Percentiles rank a stretch among this genome's conserved stretches.
phyloP scores from a whole-genome alignment of 2,888 invertebrate species.

The Drosophila meridionalis region DNA sequence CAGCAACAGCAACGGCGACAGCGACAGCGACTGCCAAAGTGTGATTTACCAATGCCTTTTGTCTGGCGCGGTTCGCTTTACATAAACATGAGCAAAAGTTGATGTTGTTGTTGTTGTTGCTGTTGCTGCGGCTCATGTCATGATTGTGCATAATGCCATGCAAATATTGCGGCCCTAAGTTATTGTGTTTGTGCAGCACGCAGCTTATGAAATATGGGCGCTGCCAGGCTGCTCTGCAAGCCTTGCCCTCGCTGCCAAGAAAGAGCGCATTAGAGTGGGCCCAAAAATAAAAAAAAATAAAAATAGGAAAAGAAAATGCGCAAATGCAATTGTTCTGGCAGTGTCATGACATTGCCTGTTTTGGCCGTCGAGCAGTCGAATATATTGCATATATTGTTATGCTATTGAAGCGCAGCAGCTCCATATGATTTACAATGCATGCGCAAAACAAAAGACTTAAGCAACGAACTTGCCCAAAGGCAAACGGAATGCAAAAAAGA shows the following conservation, averaged over 20 bases:
- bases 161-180: slow-evolving; percentile 76
- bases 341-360: slow-evolving; percentile 79
- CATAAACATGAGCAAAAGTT: slow-evolving; percentile 63
- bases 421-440: slow-evolving; percentile 75
- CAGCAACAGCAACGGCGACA: slow-evolving; percentile 25
- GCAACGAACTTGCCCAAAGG: slow-evolving; percentile 69
- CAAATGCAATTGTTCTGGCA: slow-evolving; percentile 72
- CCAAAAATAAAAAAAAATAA: background rate
- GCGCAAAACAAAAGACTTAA: slow-evolving; percentile 73
- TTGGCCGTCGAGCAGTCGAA: slow-evolving; percentile 51
- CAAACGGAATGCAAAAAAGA: slow-evolving; percentile 7
- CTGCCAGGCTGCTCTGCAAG: slow-evolving; percentile 25
- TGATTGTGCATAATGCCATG: slow-evolving; percentile 82
- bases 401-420: slow-evolving; percentile 7
- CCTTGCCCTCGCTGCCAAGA: background rate
- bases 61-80: slow-evolving; percentile 59
- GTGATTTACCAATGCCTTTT: slow-evolving; percentile 78
- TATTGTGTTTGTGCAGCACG: slow-evolving; percentile 78
- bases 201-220: slow-evolving; percentile 79
- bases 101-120: slow-evolving; percentile 17
- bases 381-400: slow-evolving; percentile 72
- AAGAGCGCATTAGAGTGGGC: slow-evolving; percentile 26
- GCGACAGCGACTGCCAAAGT: slow-evolving; percentile 71
- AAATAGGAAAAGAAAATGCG: background rate
- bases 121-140: slow-evolving; percentile 64